Evolutionary conservation across 2,888 invertebrate species (phyloP).

Genomic region (Xanthia icteritia): DNA sequence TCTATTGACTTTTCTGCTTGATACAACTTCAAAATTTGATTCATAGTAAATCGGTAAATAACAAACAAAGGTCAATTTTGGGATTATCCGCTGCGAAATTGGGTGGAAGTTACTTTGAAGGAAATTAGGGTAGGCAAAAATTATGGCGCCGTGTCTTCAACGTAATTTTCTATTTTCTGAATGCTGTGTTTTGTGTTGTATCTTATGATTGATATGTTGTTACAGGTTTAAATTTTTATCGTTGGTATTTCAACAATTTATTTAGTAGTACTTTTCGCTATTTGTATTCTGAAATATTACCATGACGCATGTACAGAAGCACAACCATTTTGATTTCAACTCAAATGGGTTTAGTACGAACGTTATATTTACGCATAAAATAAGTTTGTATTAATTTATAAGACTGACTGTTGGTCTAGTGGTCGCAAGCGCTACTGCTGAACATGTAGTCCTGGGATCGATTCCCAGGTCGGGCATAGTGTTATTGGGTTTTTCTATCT

Average conservation of each 20-base stretch:
- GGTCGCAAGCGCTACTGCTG: no score
- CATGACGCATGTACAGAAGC: not conserved
- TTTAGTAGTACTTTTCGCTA: not conserved
- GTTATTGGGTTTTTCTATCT: no score
- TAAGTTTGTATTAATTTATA: not conserved
- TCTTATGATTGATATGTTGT: not conserved
- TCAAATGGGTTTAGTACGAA: not conserved
- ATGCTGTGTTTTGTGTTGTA: not conserved
- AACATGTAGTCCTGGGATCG: no score
- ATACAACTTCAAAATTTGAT: constrained; percentile 61
- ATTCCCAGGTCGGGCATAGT: no score
- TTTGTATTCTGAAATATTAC: not conserved
- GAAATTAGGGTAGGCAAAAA: constrained; percentile 30
- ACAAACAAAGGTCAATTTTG: constrained; percentile 60
- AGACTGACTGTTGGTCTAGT: not conserved
- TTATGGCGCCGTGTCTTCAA: constrained; percentile 1
- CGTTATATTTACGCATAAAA: not conserved
- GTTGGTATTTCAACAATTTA: not conserved
- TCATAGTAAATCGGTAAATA: constrained; percentile 57
- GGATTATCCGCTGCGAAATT: constrained; percentile 54
- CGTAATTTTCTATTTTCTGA: constrained; percentile 14
- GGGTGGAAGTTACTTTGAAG: constrained; percentile 21
- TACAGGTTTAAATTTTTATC: not conserved
- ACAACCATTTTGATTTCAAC: not conserved
- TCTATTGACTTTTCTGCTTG: constrained; percentile 63